Evolutionary conservation across 53 echinoderm and acorn worm genomes (phyloP).

Genomic region (Hippasteria phrygiana): DNA sequence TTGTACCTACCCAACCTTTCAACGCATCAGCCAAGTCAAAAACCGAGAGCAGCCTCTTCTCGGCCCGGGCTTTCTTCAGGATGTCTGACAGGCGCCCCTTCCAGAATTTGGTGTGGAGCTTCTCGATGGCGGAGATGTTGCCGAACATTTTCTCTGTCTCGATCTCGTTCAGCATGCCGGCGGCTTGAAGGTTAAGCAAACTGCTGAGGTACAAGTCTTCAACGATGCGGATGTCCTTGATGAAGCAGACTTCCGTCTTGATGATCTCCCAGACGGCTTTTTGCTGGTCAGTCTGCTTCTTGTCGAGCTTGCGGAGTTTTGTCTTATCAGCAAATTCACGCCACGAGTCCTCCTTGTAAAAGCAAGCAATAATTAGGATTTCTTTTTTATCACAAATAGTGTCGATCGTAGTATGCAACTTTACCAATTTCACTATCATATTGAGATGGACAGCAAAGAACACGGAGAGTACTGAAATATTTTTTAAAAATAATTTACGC

Average conservation of each 20-base stretch:
- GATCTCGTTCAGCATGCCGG: constrained; percentile 87
- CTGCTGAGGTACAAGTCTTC: constrained; percentile 89
- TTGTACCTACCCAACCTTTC: constrained; percentile 38
- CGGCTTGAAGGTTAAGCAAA: constrained; percentile 86
- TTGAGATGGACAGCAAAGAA: no score
- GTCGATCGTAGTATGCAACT: no score
- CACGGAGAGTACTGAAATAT: no score
- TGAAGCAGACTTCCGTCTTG: constrained; percentile 78
- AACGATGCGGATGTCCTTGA: constrained; percentile 86
- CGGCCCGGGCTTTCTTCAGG: constrained; percentile 52
- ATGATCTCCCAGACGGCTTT: constrained; percentile 94
- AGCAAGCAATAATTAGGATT: no score
- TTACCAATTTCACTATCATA: no score
- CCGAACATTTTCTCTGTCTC: constrained; percentile 93
- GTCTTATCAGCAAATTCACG: constrained; percentile 67
- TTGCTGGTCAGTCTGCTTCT: constrained; percentile 82
- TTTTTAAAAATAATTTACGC: no score
- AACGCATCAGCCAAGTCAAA: constrained; percentile 71
- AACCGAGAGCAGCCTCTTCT: constrained; percentile 54
- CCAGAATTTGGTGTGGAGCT: constrained; percentile 84
- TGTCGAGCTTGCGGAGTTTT: constrained; percentile 59
- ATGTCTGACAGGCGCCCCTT: constrained; percentile 75
- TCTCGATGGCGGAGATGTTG: constrained; percentile 85
- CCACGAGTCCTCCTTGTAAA: constrained; percentile 77
- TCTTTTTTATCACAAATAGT: not conserved